Base-by-base conservation (phyloP, 2,113 vertebrate genomes). In the Tautogolabrus adspersus region DNA sequence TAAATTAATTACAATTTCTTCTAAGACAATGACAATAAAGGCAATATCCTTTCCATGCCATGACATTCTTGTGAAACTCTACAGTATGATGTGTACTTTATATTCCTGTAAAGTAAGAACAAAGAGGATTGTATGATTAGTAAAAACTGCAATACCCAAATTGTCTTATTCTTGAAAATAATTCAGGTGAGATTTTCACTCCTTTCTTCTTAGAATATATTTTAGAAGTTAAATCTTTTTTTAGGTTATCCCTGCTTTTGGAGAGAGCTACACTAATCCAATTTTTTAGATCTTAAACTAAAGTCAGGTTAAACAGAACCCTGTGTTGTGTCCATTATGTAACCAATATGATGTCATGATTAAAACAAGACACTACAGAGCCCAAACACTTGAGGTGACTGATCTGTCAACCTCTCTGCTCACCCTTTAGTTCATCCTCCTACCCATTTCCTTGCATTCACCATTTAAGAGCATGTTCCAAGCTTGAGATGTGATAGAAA, bases 401-500 rank as follows among this genome's bases (percentile, higher is more conserved):
- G 3, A 13, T 52, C 38, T 30, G 34, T 23, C 21, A 59, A 61
- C 54, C 26, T 49, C 40, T 67, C 60, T 18, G 42, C 30, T 71
- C 18, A 23, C 38, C 26, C 38, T 49, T 23, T 49, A 55, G 46
- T 75, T 56, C 22, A 62, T 23, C 40, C 51, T 56, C 30, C 30
- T 57, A n/a, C 69, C 37, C 54, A 72, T 58, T 22, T 64, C 22
- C 61, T 77, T 56, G 63, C 57, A 34, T 84, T 85, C 72, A 80
- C 85, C 60, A 74, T 60, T 56, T 49, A 21, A 58, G 65, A 77
- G 51, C 22, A 26, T 37, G 59, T 59, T 66, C 57, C 61, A 58
- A 62, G 75, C 75, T 66, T 86, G 65, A 62, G 68, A 87, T 79
- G 69, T 66, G 72, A 77, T 78, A 42, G 56, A 26, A 64, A 54